phyloP scores from a whole-genome alignment of 1,140 invertebrate species.

The Drosophila ficusphila region DNA sequence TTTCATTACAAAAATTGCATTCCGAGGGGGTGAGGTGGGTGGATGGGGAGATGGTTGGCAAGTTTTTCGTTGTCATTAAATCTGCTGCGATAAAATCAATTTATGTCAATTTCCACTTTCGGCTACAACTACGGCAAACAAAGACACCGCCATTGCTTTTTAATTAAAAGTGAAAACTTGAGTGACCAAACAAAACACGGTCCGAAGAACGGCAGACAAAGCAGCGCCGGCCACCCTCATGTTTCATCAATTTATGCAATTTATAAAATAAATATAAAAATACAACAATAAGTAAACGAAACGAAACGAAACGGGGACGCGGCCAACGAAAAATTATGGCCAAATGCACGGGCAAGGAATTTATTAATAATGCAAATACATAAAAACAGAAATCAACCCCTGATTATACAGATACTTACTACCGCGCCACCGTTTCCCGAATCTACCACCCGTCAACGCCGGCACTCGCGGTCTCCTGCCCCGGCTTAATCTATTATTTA shows the following conservation, averaged over 20 bases:
- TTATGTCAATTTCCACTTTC: constrained; percentile 80
- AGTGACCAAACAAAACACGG: constrained; percentile 74
- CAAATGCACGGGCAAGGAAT: constrained; percentile 77
- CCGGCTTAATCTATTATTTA: constrained; percentile 79
- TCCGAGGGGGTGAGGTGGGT: constrained; percentile 7
- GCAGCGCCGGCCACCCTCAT: constrained; percentile 43
- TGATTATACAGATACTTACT: constrained; percentile 80
- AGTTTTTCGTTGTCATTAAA: constrained; percentile 78
- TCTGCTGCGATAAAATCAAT: constrained; percentile 81
- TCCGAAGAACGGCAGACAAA: constrained; percentile 35
- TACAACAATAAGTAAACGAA: constrained; percentile 67
- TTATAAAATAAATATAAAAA: constrained; percentile 82
- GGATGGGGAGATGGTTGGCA: constrained; percentile 9
- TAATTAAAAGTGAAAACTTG: constrained; percentile 80
- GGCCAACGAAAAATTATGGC: constrained; percentile 61
- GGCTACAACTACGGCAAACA: constrained; percentile 45
- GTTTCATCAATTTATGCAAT: constrained; percentile 80
- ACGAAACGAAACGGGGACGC: constrained; percentile 23
- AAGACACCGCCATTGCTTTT: constrained; percentile 67
- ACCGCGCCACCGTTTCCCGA: constrained; percentile 13
- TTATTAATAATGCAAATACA: constrained; percentile 83
- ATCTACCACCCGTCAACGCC: constrained; percentile 49
- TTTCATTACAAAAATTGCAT: constrained; percentile 83
- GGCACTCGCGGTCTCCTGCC: constrained; percentile 28
- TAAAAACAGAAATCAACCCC: constrained; percentile 82